Conservation (phyloP, 2,113 vertebrate genomes). For the Capricornis sumatraensis region DNA sequence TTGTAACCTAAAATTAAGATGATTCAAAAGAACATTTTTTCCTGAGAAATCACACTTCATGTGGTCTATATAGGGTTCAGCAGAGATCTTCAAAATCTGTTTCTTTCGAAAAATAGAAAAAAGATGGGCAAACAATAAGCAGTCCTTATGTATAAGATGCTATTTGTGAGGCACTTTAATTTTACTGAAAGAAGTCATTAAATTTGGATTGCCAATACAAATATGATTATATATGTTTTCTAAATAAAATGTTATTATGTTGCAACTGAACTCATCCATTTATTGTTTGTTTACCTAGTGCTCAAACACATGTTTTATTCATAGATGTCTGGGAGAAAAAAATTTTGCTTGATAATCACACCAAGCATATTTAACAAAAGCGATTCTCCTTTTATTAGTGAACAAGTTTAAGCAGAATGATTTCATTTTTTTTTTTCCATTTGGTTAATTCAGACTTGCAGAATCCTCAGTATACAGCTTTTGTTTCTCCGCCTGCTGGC, state of each 20-base stretch:
- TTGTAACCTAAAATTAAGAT: conserved; percentile 41
- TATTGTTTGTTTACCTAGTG: conserved; percentile 73
- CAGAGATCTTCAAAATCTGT: conserved; percentile 12
- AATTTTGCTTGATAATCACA: conserved; percentile 69
- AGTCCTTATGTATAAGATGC: conserved; percentile 31
- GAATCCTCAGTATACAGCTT: conserved; percentile 44
- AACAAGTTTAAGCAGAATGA: conserved; percentile 72
- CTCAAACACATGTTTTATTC: conserved; percentile 72
- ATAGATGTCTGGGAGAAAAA: conserved; percentile 71
- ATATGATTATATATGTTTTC: conserved; percentile 72
- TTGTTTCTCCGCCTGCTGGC: conserved; percentile 70
- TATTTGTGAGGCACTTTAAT: conserved; percentile 64
- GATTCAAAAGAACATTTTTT: conserved; percentile 18
- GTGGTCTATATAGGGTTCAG: conserved; percentile 1
- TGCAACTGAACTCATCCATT: conserved; percentile 71
- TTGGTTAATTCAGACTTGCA: conserved; percentile 71
- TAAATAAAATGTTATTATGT: conserved; percentile 65
- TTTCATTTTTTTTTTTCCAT: conserved; percentile 61
- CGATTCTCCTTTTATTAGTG: conserved; percentile 67
- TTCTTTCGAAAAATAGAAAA: conserved; percentile 52
- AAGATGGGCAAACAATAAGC: conserved; percentile 28
- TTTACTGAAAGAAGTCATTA: conserved; percentile 76
- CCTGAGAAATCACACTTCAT: neutral
- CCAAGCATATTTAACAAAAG: conserved; percentile 74
- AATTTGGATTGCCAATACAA: conserved; percentile 74